Conservation (phyloP, 2,888 invertebrate species). For the Lydus trimaculatus region DNA sequence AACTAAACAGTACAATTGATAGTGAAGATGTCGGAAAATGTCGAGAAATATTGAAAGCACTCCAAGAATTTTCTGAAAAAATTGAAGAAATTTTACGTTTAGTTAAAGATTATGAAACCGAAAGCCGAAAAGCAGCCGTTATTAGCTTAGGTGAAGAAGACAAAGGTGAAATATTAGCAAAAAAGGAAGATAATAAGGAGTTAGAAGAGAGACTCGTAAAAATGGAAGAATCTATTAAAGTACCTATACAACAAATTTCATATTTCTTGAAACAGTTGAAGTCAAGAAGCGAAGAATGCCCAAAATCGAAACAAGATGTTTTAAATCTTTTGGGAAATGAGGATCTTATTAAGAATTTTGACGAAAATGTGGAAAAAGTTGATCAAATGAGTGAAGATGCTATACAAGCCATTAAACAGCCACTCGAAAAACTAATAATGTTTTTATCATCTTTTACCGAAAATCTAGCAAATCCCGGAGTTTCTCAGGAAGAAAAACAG, state of each 20-base stretch:
- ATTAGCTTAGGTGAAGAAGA: neutral
- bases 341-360: constrained; percentile 11
- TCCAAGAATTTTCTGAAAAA: neutral
- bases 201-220: neutral
- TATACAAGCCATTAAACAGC: constrained; percentile 26
- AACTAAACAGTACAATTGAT: neutral
- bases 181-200: neutral
- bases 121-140: neutral
- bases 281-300: constrained; percentile 8
- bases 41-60: neutral
- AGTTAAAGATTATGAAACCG: neutral
- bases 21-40: neutral
- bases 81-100: neutral
- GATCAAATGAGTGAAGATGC: constrained; percentile 3
- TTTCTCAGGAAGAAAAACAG: constrained; percentile 20
- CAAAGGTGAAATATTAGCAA: neutral
- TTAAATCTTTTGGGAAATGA: neutral
- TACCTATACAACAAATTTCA: neutral
- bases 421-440: constrained; percentile 24
- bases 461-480: constrained; percentile 8
- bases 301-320: constrained; percentile 4
- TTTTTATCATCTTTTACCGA: constrained; percentile 15
- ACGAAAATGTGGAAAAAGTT: constrained; percentile 12
- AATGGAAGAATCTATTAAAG: neutral
- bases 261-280: neutral